These are phyloP conservation scores for Daubentonia madagascariensis DNA, from an alignment of 2,113 vertebrate species.

Conservation along the genomic window DNA sequence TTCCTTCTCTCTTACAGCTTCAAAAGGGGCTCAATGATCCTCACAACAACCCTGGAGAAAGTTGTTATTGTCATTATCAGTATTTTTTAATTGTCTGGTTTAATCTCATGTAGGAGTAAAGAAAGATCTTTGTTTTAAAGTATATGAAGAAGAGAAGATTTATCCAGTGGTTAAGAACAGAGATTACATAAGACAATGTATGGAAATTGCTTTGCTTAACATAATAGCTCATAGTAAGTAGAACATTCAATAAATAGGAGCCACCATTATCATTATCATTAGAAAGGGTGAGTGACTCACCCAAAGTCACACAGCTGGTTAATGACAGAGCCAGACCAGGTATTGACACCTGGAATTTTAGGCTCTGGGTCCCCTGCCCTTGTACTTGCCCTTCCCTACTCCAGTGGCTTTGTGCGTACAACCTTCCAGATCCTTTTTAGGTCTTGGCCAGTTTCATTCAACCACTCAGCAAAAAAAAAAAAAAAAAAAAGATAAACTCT, in stretches of 20 bases:
- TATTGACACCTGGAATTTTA: neutral
- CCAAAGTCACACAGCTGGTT: neutral
- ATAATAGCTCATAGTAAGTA: neutral
- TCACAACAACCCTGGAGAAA: neutral
- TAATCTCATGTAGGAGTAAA: neutral
- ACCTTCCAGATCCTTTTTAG: conserved; percentile 1
- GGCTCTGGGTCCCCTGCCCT: neutral
- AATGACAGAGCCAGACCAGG: neutral
- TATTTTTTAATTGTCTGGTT: neutral
- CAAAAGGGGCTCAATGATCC: neutral
- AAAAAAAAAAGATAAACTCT: neutral
- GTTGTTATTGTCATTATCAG: neutral
- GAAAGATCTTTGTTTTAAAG: neutral
- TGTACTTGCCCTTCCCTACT: neutral
- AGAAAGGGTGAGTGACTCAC: neutral
- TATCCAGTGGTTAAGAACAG: neutral
- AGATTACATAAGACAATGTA: neutral
- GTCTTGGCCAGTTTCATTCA: conserved; percentile 59
- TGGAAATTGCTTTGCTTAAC: neutral
- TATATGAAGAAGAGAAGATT: neutral
- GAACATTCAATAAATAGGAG: neutral
- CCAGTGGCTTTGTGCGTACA: neutral
- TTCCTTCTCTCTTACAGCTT: neutral
- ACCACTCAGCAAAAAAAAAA: conserved; percentile 9
- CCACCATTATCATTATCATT: neutral